phyloP scores from a whole-genome alignment of 2,113 vertebrate species.

The Hemiscyllium ocellatum region DNA sequence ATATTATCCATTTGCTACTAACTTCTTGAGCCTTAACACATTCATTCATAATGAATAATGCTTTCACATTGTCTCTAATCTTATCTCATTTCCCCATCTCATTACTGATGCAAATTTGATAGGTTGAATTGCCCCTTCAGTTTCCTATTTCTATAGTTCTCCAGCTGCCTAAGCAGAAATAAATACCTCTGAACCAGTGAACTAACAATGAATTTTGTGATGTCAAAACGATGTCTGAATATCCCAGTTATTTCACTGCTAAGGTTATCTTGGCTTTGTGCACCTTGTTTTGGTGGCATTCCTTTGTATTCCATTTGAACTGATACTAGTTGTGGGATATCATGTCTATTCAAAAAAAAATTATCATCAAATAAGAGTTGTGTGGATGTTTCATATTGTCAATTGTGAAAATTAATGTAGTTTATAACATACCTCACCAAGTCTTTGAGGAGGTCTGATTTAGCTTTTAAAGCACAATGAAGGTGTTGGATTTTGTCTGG shows the following conservation, averaged over 20 bases:
- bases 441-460: background rate
- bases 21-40: background rate
- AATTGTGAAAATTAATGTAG: background rate
- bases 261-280: background rate
- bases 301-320: background rate
- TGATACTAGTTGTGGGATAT: background rate
- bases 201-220: background rate
- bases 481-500: background rate
- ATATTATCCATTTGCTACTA: background rate
- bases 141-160: background rate
- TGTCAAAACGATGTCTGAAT: background rate
- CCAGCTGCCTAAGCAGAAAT: background rate
- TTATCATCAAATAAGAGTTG: background rate
- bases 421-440: background rate
- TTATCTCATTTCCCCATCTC: background rate
- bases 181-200: background rate
- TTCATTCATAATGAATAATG: background rate
- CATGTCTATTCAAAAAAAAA: background rate
- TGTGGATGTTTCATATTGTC: background rate
- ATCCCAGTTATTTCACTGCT: background rate
- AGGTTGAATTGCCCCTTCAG: background rate
- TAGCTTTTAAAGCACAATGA: background rate
- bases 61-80: background rate
- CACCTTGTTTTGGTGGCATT: background rate
- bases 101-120: background rate